These are phyloP conservation scores for Climacteris rufus DNA, from an alignment of 2,113 vertebrate genomes.

Conservation along the genomic window DNA sequence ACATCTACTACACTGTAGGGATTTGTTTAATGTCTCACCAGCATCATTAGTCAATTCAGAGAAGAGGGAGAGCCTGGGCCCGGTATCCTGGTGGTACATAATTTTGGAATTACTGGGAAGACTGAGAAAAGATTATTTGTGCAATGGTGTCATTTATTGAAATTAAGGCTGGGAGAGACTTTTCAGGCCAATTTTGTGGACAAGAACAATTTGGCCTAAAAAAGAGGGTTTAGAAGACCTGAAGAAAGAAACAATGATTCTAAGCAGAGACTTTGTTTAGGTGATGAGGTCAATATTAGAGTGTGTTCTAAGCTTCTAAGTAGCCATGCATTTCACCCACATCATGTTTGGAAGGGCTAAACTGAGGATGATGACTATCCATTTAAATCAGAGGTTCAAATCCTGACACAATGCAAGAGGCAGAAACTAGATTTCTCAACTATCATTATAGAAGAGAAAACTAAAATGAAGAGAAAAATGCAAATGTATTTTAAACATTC, in stretches of 20 bases:
- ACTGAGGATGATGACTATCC: background rate
- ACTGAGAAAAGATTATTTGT: background rate
- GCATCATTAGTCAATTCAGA: background rate
- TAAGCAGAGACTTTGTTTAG: background rate
- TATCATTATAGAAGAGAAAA: background rate
- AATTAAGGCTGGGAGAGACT: background rate
- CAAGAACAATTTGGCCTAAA: background rate
- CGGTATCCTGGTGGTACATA: background rate
- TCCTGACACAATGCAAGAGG: background rate
- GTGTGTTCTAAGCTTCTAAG: background rate
- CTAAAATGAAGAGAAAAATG: background rate
- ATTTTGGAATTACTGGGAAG: background rate
- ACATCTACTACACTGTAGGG: background rate
- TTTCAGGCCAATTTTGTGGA: background rate
- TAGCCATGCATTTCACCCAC: background rate
- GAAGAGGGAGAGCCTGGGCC: background rate
- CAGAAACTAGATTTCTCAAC: background rate
- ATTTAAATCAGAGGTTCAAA: background rate
- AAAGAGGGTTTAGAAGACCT: background rate
- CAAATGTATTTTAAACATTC: background rate
- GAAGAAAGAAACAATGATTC: background rate
- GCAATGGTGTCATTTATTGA: background rate
- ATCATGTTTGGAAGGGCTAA: background rate
- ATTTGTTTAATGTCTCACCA: background rate
- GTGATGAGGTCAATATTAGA: background rate